Base-by-base conservation (phyloP, 2,888 invertebrate species). In the Hirtodrosophila alboralis region DNA sequence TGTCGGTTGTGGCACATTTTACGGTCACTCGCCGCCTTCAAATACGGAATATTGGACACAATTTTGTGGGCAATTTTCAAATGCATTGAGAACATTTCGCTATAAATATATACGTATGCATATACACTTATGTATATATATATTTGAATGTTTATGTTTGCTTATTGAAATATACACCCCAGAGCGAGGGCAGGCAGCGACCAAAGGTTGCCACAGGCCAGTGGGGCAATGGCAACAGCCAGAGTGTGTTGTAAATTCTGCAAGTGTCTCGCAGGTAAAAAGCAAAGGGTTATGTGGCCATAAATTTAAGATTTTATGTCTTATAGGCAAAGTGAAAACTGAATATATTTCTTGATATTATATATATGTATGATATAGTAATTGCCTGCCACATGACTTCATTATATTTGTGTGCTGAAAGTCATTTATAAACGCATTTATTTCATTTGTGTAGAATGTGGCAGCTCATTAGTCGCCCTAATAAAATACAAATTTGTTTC, bases 51-150 rank as follows among this genome's bases (percentile, higher is more conserved):
- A 53, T 78, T 77, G 83, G 81, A 61, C 75, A 81, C 75, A 70
- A 58, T 72, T 48, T 62, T 62, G 68, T 71, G 73, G 80, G 67
- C 84, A 79, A 79, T 79, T 84, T 84, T 80, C 84, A 79, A 79
- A 84, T 84, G 84, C 79, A 84, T 44, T 58, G 47, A 70, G 64
- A 18, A 73, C 76, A 75, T 61, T 65, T 36, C n/a, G 73, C 76
- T 59, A 79, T 83, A 83, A 83, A 85, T 83, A 69, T 53, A 43
- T 56, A 5, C 53, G 56, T 7, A 23, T 23, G 23, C 4, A 18
- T 18, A 4, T 18, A 58, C 62, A n/a, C n/a, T n/a, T n/a, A n/a
- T n/a, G n/a, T n/a, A 21, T 36, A 21, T 37, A 54, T 43, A 54
- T 57, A 34, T 10, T 8, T 8, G 9, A 6, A 28, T n/a, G 28